phyloP scores from a whole-genome alignment of 2,113 vertebrate genomes.

The Myrmophylax atrothorax region DNA sequence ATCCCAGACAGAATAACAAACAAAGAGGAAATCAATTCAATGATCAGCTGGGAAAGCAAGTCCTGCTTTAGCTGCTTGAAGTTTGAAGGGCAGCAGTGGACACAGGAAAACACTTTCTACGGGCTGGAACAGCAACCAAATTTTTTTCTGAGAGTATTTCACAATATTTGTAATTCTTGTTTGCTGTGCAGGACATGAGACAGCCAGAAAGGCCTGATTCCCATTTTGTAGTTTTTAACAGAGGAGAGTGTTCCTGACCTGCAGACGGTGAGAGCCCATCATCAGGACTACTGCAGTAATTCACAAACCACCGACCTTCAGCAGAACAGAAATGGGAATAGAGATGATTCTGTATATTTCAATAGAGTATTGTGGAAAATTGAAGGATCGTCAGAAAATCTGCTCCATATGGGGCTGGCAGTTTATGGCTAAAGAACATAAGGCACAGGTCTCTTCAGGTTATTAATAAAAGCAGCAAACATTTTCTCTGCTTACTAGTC shows the following conservation, averaged over 20 bases:
- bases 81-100: slow-evolving; percentile 39
- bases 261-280: background rate
- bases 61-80: background rate
- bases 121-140: background rate
- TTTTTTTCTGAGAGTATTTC: slow-evolving; percentile 48
- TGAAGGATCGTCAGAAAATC: background rate
- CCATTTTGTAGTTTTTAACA: background rate
- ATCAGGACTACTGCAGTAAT: background rate
- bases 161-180: slow-evolving; percentile 31
- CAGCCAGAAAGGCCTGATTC: background rate
- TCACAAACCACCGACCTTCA: background rate
- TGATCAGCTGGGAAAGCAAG: background rate
- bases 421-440: slow-evolving; percentile 2
- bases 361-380: background rate
- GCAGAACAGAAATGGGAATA: background rate
- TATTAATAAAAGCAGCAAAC: background rate
- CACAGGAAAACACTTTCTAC: slow-evolving; percentile 7
- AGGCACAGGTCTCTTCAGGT: background rate
- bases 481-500: background rate
- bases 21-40: background rate
- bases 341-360: background rate
- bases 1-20: slow-evolving; percentile 37
- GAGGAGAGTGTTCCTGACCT: background rate
- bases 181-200: background rate
- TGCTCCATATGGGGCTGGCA: background rate